Conservation (phyloP, 92 coral and sea anemone genomes). For the Epizoanthus rinbou region DNA sequence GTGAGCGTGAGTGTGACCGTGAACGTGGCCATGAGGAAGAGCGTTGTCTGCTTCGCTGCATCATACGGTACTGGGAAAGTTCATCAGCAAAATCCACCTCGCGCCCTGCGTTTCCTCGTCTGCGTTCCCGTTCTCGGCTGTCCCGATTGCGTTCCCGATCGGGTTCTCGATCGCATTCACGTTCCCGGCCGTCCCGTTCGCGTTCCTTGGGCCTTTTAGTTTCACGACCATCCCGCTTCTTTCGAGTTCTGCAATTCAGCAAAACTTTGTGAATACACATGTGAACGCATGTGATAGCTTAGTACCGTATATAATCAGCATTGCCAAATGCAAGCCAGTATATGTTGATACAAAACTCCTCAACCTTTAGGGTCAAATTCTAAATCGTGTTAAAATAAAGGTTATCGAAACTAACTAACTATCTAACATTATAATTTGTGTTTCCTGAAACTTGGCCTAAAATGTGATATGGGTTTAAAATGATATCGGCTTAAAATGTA, state of each 20-base stretch:
- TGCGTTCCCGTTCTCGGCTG: conserved; percentile 39
- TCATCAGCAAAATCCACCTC: conserved; percentile 79
- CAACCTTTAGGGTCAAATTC: no score
- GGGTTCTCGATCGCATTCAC: conserved; percentile 18
- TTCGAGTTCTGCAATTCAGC: neutral
- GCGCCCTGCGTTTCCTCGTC: conserved; percentile 26
- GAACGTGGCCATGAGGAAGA: conserved; percentile 66
- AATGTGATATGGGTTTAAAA: no score
- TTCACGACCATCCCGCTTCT: conserved; percentile 38
- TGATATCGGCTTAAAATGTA: no score
- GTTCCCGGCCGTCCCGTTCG: conserved; percentile 15
- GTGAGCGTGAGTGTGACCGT: conserved; percentile 76
- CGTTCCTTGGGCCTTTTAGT: conserved; percentile 2
- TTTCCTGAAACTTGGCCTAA: no score
- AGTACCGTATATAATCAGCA: no score
- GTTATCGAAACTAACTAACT: no score
- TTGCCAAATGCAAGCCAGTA: no score
- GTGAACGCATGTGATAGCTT: neutral
- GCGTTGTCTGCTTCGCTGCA: conserved; percentile 81
- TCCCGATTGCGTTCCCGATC: conserved; percentile 36
- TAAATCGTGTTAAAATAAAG: no score
- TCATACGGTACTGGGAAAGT: conserved; percentile 76
- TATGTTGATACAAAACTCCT: no score
- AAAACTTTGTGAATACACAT: neutral
- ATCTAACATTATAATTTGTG: no score